phyloP scores from a whole-genome alignment of 1,140 invertebrate species.

The Diachasmimorpha longicaudata region DNA sequence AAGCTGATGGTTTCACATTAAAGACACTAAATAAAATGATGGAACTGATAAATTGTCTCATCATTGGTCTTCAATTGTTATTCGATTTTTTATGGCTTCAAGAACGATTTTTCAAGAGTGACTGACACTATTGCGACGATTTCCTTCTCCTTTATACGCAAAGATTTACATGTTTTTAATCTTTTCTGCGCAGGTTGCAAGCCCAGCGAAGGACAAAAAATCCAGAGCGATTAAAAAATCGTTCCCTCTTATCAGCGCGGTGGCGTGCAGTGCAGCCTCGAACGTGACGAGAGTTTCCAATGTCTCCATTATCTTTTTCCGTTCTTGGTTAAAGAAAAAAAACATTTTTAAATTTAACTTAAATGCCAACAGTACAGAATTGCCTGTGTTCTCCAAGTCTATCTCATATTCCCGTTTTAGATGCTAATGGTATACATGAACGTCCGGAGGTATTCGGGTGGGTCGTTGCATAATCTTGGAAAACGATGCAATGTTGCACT shows the following conservation, averaged over 20 bases:
- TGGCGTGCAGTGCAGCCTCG: background rate
- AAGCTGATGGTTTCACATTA: background rate
- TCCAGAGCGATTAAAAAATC: background rate
- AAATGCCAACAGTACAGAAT: background rate
- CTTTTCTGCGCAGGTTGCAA: background rate
- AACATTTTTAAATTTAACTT: background rate
- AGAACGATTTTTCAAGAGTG: background rate
- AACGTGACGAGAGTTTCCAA: background rate
- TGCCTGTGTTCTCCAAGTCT: background rate
- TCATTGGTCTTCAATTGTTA: too few species aligned
- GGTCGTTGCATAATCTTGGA: constrained; percentile 18
- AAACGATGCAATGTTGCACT: constrained; percentile 11
- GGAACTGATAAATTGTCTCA: background rate
- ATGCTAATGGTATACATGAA: constrained; percentile 14
- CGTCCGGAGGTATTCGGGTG: constrained; percentile 8
- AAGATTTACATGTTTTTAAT: constrained; percentile 15
- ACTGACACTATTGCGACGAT: background rate
- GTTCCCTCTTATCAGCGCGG: background rate
- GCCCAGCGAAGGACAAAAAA: background rate
- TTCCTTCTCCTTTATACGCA: background rate
- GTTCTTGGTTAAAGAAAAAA: background rate
- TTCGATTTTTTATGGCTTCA: background rate
- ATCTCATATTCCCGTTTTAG: background rate
- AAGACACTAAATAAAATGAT: background rate
- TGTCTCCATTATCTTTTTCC: background rate